Evolutionary conservation across 2,797 vertebrate species (phyloP), one percentile per base, ranked within the genome.

Genomic region (Steatocranus sp.): DNA sequence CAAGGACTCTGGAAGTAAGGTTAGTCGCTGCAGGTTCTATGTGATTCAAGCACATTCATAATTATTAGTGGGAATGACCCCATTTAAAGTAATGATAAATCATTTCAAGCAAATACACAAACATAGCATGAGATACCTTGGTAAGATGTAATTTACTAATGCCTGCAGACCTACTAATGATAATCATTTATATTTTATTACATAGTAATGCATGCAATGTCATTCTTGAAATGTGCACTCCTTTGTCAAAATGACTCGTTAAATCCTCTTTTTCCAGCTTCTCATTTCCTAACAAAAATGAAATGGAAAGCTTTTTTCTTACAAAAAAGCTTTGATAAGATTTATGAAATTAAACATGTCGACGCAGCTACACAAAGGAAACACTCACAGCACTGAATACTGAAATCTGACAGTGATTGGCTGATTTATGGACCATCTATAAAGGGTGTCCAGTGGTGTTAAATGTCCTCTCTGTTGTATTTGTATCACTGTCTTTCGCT

Each of bases 11-110:
- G 97, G 97, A 97, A 97, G 97, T 97, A 97, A 97, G 97, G 97
- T 97, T 95, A 97, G 97, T 99, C 97, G 94, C 97, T 98, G 98
- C 97, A 98, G 99, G 98, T 98, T 99, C 97, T 98, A 97, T 99
- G 98, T 99, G 97, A 98, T 97, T 94, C 95, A 97, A 97, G 96
- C 98, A 97, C 97, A 74, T 87, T 95, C 92, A 97, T 97, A 96
- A 96, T 97, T 96, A 96, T 91, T 98, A 98, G 95, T 95, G 97
- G 97, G 97, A 98, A 98, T 98, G 97, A 97, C 96, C 97, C 97
- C 97, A 97, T 95, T 97, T 97, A 97, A 97, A 94, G 97, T 94
- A 94, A 96, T 95, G 92, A 93, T 93, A 94, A 94, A 94, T 94
- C 91, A 95, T 94, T 93, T 95, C 90, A 94, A 93, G 93, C 93